These are phyloP conservation scores for Galerucella pusilla DNA, from an alignment of 2,888 invertebrate species.

Conservation along the genomic window DNA sequence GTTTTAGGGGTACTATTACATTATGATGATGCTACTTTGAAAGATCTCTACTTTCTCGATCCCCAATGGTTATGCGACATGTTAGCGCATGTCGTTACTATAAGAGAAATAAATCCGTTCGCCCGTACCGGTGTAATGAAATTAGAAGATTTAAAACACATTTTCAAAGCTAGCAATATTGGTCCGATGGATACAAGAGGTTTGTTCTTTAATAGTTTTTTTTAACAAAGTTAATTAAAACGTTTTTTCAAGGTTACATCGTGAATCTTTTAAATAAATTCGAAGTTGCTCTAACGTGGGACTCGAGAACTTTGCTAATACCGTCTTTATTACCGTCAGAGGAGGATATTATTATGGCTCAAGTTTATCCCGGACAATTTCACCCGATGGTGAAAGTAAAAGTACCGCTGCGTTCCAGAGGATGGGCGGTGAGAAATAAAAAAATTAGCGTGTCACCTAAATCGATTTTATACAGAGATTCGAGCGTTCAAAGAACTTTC, in stretches of 20 bases:
- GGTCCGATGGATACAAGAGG: conserved; percentile 77
- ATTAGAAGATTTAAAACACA: conserved; percentile 88
- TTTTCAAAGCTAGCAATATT: conserved; percentile 89
- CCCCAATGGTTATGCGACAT: conserved; percentile 99
- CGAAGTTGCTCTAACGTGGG: conserved; percentile 97
- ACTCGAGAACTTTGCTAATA: conserved; percentile 87
- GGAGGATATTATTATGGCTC: conserved; percentile 71
- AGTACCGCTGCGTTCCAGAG: conserved; percentile 73
- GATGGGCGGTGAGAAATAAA: conserved; percentile 74
- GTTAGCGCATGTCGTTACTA: conserved; percentile 95
- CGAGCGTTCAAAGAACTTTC: conserved; percentile 57
- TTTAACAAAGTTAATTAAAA: not conserved
- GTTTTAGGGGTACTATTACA: conserved; percentile 85
- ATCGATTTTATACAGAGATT: conserved; percentile 62
- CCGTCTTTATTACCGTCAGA: conserved; percentile 91
- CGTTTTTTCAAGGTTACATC: conserved; percentile 74
- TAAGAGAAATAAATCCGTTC: conserved; percentile 97
- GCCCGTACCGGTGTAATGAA: conserved; percentile 94
- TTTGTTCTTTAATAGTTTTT: not conserved
- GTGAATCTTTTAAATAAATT: conserved; percentile 95
- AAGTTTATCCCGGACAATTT: conserved; percentile 62
- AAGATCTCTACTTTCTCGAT: conserved; percentile 95
- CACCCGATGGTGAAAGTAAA: conserved; percentile 66
- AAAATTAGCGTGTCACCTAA: conserved; percentile 69
- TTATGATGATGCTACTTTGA: conserved; percentile 92